These are phyloP conservation scores for Philopedon plagiatum DNA, from an alignment of 2,888 invertebrate species.

Conservation along the genomic window DNA sequence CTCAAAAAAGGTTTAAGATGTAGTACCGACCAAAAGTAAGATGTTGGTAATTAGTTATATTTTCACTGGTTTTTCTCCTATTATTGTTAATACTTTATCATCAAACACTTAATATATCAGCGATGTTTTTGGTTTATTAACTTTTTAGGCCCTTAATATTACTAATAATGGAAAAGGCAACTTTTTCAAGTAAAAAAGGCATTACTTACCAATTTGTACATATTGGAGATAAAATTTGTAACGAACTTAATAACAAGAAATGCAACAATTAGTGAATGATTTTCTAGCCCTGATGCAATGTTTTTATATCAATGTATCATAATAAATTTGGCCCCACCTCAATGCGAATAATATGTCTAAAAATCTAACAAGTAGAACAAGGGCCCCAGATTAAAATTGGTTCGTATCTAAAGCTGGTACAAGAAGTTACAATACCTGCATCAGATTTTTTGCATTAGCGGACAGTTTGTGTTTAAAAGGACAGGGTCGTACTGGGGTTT, in stretches of 20 bases:
- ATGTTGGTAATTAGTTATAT: no score
- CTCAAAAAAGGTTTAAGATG: no score
- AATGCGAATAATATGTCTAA: constrained; percentile 33
- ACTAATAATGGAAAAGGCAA: no score
- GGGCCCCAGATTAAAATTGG: constrained; percentile 36
- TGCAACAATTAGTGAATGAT: constrained; percentile 13
- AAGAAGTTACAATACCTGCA: constrained; percentile 29
- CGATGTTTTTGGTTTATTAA: no score
- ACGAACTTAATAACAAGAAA: not conserved
- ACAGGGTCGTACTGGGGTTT: not conserved
- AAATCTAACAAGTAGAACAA: constrained; percentile 45
- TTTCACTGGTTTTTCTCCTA: no score
- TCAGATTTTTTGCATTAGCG: constrained; percentile 4
- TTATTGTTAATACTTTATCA: no score
- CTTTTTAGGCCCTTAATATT: no score
- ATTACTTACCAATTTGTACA: constrained; percentile 47
- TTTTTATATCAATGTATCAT: constrained; percentile 34
- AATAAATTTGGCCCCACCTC: constrained; percentile 16
- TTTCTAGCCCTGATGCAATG: constrained; percentile 33
- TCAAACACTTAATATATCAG: no score
- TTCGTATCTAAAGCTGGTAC: constrained; percentile 1
- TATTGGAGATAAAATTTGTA: constrained; percentile 20
- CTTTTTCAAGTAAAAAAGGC: not conserved
- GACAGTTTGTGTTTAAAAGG: not conserved
- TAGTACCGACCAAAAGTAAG: no score